A percentile compares a stretch with the other conserved stretches of the same genome.
These are phyloP conservation scores for Dicyrtomina minuta DNA, from an alignment of 2,888 invertebrate species.

Conservation along the genomic window DNA sequence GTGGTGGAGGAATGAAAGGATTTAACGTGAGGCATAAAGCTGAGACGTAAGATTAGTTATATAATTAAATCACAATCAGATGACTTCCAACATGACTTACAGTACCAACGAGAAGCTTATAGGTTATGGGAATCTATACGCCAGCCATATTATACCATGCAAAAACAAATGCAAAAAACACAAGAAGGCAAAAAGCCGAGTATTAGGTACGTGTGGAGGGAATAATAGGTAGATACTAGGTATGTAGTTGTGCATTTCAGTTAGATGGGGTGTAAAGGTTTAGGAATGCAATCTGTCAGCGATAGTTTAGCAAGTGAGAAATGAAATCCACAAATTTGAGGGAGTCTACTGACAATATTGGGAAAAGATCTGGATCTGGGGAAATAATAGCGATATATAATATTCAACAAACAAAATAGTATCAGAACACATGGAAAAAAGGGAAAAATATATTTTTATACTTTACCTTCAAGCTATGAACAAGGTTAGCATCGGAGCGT, in stretches of 20 bases:
- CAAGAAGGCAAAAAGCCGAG: too few relatives aligned
- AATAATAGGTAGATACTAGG: neutral
- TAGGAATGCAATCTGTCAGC: constrained; percentile 19
- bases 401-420: neutral
- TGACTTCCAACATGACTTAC: neutral
- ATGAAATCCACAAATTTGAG: constrained; percentile 2
- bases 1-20: neutral
- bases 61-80: neutral
- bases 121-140: too few relatives aligned
- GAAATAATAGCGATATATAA: neutral
- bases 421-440: neutral
- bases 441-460: neutral
- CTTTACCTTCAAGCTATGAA: constrained; percentile 30
- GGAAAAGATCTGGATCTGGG: neutral
- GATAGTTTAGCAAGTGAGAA: constrained; percentile 9
- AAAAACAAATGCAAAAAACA: too few relatives aligned
- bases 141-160: too few relatives aligned
- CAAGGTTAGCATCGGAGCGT: constrained; percentile 52
- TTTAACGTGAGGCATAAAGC: neutral
- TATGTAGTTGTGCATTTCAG: neutral
- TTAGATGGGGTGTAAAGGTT: neutral
- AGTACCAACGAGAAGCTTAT: neutral
- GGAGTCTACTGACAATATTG: too few relatives aligned
- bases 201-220: too few relatives aligned
- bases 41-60: neutral